Percentiles rank a stretch among this genome's conserved stretches.
Evolutionary conservation across 1,140 invertebrate species (phyloP).

Genomic region (Tetragonula clypearis): DNA sequence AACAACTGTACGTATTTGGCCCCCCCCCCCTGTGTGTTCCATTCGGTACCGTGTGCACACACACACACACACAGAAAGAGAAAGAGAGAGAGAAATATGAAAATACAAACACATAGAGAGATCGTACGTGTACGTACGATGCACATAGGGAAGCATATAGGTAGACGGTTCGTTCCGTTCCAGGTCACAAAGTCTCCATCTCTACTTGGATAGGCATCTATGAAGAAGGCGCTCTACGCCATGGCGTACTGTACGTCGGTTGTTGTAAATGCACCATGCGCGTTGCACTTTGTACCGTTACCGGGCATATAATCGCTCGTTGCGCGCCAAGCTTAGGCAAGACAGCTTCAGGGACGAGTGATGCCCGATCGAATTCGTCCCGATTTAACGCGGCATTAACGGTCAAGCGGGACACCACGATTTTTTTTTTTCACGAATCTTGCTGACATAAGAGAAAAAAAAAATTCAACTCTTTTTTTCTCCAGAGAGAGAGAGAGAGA

Average conservation of each 20-base stretch:
- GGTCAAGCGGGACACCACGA: conserved; percentile 7
- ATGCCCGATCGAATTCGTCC: conserved; percentile 61
- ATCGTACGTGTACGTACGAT: not conserved
- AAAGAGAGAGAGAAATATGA: too few species aligned
- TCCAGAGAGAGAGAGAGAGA: too few species aligned
- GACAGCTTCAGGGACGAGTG: conserved; percentile 33
- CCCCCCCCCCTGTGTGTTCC: not conserved
- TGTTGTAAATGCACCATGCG: conserved; percentile 59
- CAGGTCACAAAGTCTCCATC: conserved; percentile 64
- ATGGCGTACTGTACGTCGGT: conserved; percentile 45
- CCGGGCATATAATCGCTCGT: conserved; percentile 55
- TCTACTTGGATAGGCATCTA: conserved; percentile 63
- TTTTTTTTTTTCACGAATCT: not conserved
- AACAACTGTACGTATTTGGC: not conserved
- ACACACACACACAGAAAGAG: too few species aligned
- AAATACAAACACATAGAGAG: not conserved
- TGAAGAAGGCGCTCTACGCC: conserved; percentile 27
- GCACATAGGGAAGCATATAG: not conserved
- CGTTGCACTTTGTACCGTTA: conserved; percentile 66
- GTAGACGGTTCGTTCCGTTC: conserved; percentile 56
- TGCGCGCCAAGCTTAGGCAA: conserved; percentile 16
- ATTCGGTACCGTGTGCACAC: not conserved
- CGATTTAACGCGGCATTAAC: conserved; percentile 51
- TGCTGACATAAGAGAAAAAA: not conserved
- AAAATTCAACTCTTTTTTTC: not conserved